These are phyloP conservation scores for Hystrix cristata DNA, from an alignment of 2,113 vertebrate species.

Conservation along the genomic window DNA sequence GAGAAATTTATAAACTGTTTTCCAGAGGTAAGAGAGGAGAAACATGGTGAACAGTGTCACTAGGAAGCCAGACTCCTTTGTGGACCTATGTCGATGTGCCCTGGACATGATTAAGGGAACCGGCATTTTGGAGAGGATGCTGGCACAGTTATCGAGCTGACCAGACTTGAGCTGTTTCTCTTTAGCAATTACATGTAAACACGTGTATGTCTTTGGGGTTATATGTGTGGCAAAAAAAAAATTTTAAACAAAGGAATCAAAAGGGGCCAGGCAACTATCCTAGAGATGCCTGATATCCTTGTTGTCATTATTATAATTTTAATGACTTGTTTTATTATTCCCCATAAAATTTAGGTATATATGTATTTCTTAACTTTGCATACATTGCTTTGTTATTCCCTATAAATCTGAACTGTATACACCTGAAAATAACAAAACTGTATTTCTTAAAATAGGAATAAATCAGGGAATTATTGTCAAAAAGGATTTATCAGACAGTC, in stretches of 20 bases:
- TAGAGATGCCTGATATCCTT: background rate
- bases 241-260: background rate
- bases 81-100: background rate
- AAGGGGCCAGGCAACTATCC: background rate
- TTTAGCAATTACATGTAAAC: background rate
- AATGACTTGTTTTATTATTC: conserved; percentile 50
- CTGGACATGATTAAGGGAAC: background rate
- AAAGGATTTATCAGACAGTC: background rate
- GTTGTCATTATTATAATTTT: conserved; percentile 44
- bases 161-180: background rate
- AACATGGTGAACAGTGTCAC: background rate
- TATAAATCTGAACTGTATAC: background rate
- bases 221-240: background rate
- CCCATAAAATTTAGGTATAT: background rate
- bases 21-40: background rate
- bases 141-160: background rate
- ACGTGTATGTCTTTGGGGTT: background rate
- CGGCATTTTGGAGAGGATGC: background rate
- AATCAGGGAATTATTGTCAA: background rate
- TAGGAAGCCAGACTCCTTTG: background rate
- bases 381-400: background rate
- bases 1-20: background rate
- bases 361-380: background rate
- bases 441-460: conserved; percentile 34
- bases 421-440: conserved; percentile 49